Base-by-base conservation (phyloP, 2,888 invertebrate genomes). In the Spodoptera exigua region DNA sequence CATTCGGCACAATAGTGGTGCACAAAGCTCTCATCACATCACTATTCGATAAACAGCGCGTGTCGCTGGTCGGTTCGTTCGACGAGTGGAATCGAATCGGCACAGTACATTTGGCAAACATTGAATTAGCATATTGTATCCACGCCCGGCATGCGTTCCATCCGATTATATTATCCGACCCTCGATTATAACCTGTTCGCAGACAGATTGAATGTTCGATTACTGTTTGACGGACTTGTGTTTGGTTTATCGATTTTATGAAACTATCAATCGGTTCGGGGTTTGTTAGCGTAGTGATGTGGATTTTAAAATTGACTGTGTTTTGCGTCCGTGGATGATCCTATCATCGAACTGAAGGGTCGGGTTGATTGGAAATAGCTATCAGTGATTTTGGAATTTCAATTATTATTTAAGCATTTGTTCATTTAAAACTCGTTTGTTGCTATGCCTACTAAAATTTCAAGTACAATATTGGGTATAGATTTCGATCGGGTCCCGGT, bases 61-160 rank as follows among this genome's bases (percentile, higher is more conserved):
- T 71, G 70, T 72, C 69, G 73, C 56, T 61, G 68, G 61, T 61
- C 69, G 56, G 57, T 59, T 53, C 70, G 63, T 53, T 74, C 78
- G 66, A 60, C 67, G 68, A 72, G 61, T 74, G 63, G 67, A 73
- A 76, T 79, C 70, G 76, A 78, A 76, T 77, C 63, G 70, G 68
- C 65, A 70, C 72, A 80, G 76, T 78, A 80, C 83, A 86, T 85
- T 84, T 80, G 75, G 77, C 81, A 84, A 85, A 85, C 85, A 85
- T 81, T 79, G 81, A 78, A 87, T 84, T 86, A 83, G 78, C 84
- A 84, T 86, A 85, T 77, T 75, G 73, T 76, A 70, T 74, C 74
- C 68, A 69, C 55, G 67, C 64, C 56, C 60, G 60, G 78, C 57
- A 64, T 65, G 76, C 68, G 72, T 65, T 70, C 73, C 58, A 78